These are phyloP conservation scores for Radopholus similis DNA, from an alignment of 1,140 invertebrate species.

Conservation along the genomic window DNA sequence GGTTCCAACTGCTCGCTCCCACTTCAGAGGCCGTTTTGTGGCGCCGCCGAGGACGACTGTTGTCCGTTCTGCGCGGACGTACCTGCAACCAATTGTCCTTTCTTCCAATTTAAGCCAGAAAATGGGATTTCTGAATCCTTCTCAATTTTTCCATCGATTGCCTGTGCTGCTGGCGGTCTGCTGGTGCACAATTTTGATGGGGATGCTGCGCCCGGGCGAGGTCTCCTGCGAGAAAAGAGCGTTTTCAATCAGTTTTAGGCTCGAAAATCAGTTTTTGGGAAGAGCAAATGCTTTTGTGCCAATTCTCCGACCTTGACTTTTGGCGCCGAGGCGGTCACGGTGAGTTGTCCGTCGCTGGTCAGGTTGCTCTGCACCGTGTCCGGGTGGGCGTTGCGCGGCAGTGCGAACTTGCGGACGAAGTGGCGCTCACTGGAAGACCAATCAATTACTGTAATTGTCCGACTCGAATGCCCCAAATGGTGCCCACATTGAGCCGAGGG, in stretches of 20 bases:
- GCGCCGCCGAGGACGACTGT: no score
- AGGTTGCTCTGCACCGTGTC: constrained; percentile 35
- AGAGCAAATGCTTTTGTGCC: not conserved
- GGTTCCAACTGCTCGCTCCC: no score
- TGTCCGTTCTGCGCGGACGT: no score
- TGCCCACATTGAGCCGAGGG: constrained; percentile 25
- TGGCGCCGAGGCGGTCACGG: constrained; percentile 30
- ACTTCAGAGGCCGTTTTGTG: no score
- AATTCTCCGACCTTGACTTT: constrained; percentile 16
- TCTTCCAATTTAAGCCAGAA: no score
- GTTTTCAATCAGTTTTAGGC: not conserved
- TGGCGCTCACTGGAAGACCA: constrained; percentile 26
- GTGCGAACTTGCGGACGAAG: constrained; percentile 41
- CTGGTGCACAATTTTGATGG: constrained; percentile 30
- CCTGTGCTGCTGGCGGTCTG: no score
- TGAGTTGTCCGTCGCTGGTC: constrained; percentile 36
- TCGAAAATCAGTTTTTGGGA: not conserved
- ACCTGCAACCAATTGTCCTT: no score
- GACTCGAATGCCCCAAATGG: no score
- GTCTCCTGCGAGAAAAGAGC: constrained; percentile 12
- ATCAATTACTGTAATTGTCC: not conserved
- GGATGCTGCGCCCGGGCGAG: constrained; percentile 18
- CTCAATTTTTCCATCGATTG: no score
- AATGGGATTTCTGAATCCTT: no score
- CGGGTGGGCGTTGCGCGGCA: constrained; percentile 35